Conservation (phyloP, 2,797 vertebrate genomes). For the Pipistrellus nathusii region DNA sequence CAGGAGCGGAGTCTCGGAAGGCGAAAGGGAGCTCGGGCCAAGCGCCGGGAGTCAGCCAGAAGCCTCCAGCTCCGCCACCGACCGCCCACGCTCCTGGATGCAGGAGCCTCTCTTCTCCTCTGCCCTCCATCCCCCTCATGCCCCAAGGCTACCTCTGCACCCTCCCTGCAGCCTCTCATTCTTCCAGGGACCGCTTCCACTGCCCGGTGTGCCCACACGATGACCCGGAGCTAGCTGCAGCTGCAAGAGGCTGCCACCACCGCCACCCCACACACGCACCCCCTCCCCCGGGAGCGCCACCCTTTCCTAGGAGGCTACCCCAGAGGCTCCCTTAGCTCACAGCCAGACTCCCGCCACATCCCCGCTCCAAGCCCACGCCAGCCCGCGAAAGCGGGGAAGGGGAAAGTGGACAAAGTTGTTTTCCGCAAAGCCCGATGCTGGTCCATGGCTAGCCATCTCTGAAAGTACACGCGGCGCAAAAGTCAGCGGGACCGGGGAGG, state of each 20-base stretch:
- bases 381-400: neutral
- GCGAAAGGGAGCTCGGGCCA: fast-evolving
- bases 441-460: neutral
- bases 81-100: neutral
- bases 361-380: neutral
- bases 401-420: slow-evolving; percentile 66
- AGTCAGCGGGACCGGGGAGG: neutral
- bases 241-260: neutral
- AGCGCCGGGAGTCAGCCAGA: neutral
- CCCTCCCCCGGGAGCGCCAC: neutral
- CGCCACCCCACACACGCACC: neutral
- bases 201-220: neutral
- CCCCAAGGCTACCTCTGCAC: neutral
- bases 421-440: neutral
- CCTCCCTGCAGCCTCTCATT: neutral
- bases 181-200: neutral
- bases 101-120: neutral
- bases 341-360: neutral
- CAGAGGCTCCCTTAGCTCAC: neutral
- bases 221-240: neutral
- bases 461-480: slow-evolving; percentile 8
- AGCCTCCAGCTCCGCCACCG: neutral
- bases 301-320: neutral
- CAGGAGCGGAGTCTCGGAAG: neutral
- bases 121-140: too few species aligned